Evolutionary conservation across 2,888 invertebrate genomes (phyloP).

Genomic region (Asteroscopus sphinx): DNA sequence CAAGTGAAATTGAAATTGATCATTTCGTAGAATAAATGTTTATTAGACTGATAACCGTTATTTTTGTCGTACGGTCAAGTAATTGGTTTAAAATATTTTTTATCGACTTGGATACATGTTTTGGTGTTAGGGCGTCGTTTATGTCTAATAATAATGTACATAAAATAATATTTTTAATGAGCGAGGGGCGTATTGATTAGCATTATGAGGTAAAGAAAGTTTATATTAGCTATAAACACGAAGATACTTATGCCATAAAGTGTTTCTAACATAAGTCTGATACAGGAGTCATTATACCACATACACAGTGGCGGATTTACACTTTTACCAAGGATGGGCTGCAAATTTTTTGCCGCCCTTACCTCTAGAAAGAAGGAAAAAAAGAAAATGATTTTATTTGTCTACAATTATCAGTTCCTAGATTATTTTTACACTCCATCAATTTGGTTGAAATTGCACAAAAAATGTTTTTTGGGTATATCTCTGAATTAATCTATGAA

Average conservation of each 20-base stretch:
- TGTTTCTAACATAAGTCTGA: constrained; percentile 11
- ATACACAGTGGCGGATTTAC: no score
- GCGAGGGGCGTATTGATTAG: constrained; percentile 22
- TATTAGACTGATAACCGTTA: constrained; percentile 58
- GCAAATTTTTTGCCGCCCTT: no score
- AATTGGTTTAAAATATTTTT: constrained; percentile 44
- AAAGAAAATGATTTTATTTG: no score
- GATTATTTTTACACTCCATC: no score
- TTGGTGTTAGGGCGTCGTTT: constrained; percentile 11
- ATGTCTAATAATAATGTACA: constrained; percentile 8
- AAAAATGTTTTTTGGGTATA: no score
- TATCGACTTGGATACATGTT: neutral
- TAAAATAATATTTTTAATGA: constrained; percentile 28
- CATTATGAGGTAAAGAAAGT: constrained; percentile 30
- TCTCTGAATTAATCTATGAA: no score
- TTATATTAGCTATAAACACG: constrained; percentile 30
- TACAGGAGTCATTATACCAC: neutral
- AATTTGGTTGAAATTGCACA: no score
- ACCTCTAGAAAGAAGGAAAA: no score
- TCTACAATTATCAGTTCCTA: no score
- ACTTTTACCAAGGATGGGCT: no score
- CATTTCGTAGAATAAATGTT: constrained; percentile 58
- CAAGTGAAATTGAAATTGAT: constrained; percentile 74
- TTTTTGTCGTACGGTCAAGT: constrained; percentile 55
- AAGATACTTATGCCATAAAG: constrained; percentile 18